Evolutionary conservation across 2,797 vertebrate genomes (phyloP), one percentile per base, ranked within the genome.

Genomic region (Mallotus villosus): DNA sequence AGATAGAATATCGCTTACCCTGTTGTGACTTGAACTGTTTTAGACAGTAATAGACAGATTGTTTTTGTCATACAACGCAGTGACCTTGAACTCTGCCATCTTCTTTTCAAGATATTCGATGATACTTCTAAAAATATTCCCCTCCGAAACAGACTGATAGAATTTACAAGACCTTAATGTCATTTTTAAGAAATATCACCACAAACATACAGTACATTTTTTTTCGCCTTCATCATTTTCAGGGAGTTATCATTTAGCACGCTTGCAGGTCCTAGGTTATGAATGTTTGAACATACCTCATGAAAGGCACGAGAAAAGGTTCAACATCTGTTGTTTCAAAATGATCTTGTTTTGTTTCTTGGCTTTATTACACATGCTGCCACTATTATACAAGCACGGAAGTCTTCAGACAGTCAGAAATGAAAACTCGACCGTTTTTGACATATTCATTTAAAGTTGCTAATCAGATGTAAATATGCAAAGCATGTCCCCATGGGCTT

Each of bases 401-500:
- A 86, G 83, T 80, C 84, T 76, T 86, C 83, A 80, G 81, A 74
- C 85, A 83, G 82, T 87, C 84, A 87, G 81, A 85, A 87, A 84
- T 82, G 82, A 86, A 89, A 85, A 86, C 82, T 89, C 87, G 77
- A 91, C 88, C 85, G 81, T 90, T 92, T 92, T 91, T 92, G 91
- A 92, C 91, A 91, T 89, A 87, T 92, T 92, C 90, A 92, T 92
- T 92, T 92, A 91, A 92, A 91, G 91, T 91, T 91, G 89, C 87
- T 91, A 92, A 93, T 92, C 90, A 91, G 84, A 92, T 93, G 91
- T 93, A 92, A 92, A 93, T 93, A 92, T 93, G 92, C 92, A 91
- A 91, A 92, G 90, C 87, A 89, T 85, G 83, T 82, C 89, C 90
- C 89, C 17, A 68, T 89, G 91, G 91, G 87, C 85, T 84, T 85